phyloP scores from a whole-genome alignment of 30 jellyfish, hydroid and myxozoan genomes.

The Aurelia coerulea region DNA sequence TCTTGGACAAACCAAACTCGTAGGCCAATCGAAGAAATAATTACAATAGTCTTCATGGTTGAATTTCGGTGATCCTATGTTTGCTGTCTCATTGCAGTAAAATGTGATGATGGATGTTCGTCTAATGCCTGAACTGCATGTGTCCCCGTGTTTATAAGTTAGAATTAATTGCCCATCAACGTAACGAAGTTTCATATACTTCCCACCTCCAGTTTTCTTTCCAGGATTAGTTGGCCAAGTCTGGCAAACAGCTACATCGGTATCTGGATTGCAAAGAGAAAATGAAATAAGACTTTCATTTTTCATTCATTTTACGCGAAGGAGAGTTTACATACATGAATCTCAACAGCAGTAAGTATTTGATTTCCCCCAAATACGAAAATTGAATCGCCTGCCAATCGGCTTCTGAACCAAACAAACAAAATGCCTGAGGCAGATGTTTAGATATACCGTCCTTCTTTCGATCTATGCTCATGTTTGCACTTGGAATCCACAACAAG shows the following conservation, averaged over 20 bases:
- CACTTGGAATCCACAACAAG: background rate
- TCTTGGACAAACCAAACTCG: constrained; percentile 67
- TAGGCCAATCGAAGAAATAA: constrained; percentile 82
- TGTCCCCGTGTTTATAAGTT: constrained; percentile 64
- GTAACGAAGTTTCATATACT: constrained; percentile 61
- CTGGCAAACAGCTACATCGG: constrained; percentile 75
- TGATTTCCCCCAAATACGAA: no score
- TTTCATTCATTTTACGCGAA: background rate
- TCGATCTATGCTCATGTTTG: no score
- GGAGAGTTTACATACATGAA: no score
- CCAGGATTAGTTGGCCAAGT: constrained; percentile 20
- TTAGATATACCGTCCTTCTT: no score
- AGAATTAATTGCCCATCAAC: constrained; percentile 55
- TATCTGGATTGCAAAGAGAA: background rate
- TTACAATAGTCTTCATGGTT: constrained; percentile 71
- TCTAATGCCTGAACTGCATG: constrained; percentile 62
- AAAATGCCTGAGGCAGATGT: no score
- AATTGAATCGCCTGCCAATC: background rate
- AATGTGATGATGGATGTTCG: constrained; percentile 64
- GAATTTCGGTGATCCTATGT: constrained; percentile 66
- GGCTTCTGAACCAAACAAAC: no score
- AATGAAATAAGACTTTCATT: background rate
- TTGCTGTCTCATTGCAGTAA: constrained; percentile 62
- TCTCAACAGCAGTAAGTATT: no score
- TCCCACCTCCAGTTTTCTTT: constrained; percentile 62